Conservation (phyloP, 2,113 vertebrate species). For the Catharus fuscescens region DNA sequence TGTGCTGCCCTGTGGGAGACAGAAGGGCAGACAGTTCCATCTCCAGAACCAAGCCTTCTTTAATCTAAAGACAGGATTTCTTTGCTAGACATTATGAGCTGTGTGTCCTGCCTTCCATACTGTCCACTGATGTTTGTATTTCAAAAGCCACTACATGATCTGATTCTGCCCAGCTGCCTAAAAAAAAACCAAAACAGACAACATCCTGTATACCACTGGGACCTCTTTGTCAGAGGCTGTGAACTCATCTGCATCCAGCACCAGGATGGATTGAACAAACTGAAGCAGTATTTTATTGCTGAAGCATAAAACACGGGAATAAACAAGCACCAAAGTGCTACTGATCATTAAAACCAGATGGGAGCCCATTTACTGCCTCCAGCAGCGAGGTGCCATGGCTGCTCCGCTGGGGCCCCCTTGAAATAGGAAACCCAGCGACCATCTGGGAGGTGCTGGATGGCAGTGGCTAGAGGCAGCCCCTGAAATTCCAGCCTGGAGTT, state of each 20-base stretch:
- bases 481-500: neutral
- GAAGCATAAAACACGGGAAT: slow-evolving; percentile 48
- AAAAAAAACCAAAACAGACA: neutral
- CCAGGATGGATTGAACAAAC: slow-evolving; percentile 33
- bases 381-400: neutral
- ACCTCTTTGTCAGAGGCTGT: slow-evolving; percentile 18
- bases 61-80: neutral
- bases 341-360: slow-evolving; percentile 62
- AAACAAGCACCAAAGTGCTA: slow-evolving; percentile 62
- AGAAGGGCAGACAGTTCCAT: neutral
- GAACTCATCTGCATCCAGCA: slow-evolving; percentile 43
- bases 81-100: neutral
- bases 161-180: neutral
- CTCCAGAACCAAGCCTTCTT: neutral
- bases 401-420: neutral
- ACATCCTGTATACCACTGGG: neutral
- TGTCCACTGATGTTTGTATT: neutral
- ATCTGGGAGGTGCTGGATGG: neutral
- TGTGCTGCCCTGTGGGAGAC: rapidly evolving
- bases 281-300: slow-evolving; percentile 45
- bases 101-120: neutral
- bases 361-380: slow-evolving; percentile 56
- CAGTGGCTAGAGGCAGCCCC: neutral
- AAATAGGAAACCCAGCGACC: neutral
- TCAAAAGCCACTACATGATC: neutral